These are phyloP conservation scores for Tachina lurida DNA, from an alignment of 2,888 invertebrate genomes.

Conservation along the genomic window DNA sequence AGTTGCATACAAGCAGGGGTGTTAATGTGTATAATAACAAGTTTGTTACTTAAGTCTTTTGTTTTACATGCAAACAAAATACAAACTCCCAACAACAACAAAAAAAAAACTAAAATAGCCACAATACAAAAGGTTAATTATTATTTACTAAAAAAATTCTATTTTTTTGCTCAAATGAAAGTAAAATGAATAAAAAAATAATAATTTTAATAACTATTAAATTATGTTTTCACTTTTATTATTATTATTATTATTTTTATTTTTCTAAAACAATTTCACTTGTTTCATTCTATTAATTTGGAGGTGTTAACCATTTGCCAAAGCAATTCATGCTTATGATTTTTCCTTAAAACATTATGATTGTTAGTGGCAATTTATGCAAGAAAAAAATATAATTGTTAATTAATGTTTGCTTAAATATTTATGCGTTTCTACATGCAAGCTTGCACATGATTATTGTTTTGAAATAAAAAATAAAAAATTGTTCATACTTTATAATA, in stretches of 20 bases:
- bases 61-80: constrained; percentile 4
- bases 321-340: constrained; percentile 10
- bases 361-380: constrained; percentile 6
- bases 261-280: constrained; percentile 42
- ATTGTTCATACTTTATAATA: neutral
- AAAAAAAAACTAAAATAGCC: neutral
- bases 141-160: constrained; percentile 50
- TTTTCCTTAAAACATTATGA: constrained; percentile 29
- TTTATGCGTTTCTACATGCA: constrained; percentile 65
- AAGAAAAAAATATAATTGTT: constrained; percentile 31
- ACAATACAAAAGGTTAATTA: constrained; percentile 52
- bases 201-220: constrained; percentile 32
- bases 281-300: constrained; percentile 32
- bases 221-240: constrained; percentile 33
- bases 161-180: neutral
- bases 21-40: constrained; percentile 35
- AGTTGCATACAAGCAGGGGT: constrained; percentile 22
- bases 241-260: neutral
- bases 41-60: constrained; percentile 69
- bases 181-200: neutral
- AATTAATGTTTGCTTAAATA: constrained; percentile 65
- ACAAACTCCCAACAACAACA: neutral
- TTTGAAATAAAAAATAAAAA: constrained; percentile 3
- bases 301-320: constrained; percentile 44
- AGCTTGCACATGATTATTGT: constrained; percentile 38